A percentile compares a stretch with the other conserved stretches of the same genome.
phyloP scores from a whole-genome alignment of 1,140 invertebrate species.

The Parasteatoda tepidariorum region DNA sequence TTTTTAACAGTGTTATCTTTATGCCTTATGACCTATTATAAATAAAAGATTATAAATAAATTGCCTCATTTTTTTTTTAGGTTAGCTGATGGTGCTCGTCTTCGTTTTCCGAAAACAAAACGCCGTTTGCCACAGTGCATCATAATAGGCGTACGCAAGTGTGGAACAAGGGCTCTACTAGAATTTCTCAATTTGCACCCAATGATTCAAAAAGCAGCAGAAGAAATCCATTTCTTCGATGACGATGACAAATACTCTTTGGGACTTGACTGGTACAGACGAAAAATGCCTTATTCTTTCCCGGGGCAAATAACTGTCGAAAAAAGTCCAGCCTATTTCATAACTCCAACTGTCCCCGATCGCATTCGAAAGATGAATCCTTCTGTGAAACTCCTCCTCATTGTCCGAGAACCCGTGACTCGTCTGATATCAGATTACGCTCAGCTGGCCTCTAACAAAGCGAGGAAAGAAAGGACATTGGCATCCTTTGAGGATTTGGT shows the following conservation, averaged over 20 bases:
- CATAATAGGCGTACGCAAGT: conserved; percentile 71
- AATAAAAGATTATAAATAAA: too few relatives aligned
- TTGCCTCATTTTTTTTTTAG: too few relatives aligned
- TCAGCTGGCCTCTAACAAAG: conserved; percentile 66
- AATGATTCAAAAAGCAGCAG: conserved; percentile 67
- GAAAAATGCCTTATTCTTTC: conserved; percentile 71
- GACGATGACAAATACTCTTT: conserved; percentile 67
- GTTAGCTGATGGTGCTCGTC: conserved; percentile 8
- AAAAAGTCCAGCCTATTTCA: conserved; percentile 72
- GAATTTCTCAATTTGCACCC: conserved; percentile 71
- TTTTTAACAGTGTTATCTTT: too few relatives aligned
- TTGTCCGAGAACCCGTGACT: conserved; percentile 73
- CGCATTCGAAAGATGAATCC: conserved; percentile 71
- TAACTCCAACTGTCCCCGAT: conserved; percentile 64
- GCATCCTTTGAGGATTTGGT: conserved; percentile 81
- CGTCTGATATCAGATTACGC: conserved; percentile 73
- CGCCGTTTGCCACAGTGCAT: conserved; percentile 69
- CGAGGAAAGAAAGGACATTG: conserved; percentile 31
- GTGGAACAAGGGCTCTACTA: conserved; percentile 70
- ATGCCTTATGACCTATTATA: too few relatives aligned
- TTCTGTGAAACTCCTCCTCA: conserved; percentile 71
- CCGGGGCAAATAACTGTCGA: conserved; percentile 70
- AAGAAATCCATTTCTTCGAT: conserved; percentile 71
- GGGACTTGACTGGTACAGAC: conserved; percentile 70
- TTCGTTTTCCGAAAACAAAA: conserved; percentile 59